These are phyloP conservation scores for Malacoctenus gilli DNA, from an alignment of 2,797 vertebrate species.

Conservation along the genomic window DNA sequence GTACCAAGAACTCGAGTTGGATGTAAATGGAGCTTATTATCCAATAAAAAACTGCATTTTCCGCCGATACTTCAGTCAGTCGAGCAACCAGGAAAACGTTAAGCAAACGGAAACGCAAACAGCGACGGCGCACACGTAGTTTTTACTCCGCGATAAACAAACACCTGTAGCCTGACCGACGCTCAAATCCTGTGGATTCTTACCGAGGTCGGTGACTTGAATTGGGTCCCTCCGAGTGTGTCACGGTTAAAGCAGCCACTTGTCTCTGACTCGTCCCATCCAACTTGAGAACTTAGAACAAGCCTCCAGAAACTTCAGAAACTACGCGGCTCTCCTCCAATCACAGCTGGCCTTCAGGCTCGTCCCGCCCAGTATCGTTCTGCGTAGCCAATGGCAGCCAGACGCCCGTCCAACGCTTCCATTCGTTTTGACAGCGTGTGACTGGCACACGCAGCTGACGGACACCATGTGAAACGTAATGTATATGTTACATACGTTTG, in stretches of 20 bases:
- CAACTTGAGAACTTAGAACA: conserved; percentile 58
- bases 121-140: no score
- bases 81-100: conserved; percentile 57
- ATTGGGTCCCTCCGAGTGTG: conserved; percentile 8
- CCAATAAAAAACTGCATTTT: neutral
- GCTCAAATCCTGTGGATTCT: conserved; percentile 14
- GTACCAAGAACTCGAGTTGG: no score
- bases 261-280: conserved; percentile 24
- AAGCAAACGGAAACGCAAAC: conserved; percentile 12
- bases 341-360: conserved; percentile 10
- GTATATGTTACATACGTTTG: neutral
- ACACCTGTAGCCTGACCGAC: neutral
- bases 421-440: conserved; percentile 70
- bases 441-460: conserved; percentile 72
- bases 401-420: neutral
- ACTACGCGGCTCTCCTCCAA: conserved; percentile 55
- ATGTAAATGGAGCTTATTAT: no score
- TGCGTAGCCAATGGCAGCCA: conserved; percentile 63
- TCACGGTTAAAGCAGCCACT: conserved; percentile 8
- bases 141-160: neutral
- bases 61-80: neutral
- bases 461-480: neutral
- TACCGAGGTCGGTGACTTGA: conserved; percentile 54
- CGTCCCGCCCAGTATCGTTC: conserved; percentile 42
- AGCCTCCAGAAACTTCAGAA: conserved; percentile 37